These are phyloP conservation scores for Podarcis siculus DNA, from an alignment of 2,797 vertebrate genomes.

Conservation along the genomic window DNA sequence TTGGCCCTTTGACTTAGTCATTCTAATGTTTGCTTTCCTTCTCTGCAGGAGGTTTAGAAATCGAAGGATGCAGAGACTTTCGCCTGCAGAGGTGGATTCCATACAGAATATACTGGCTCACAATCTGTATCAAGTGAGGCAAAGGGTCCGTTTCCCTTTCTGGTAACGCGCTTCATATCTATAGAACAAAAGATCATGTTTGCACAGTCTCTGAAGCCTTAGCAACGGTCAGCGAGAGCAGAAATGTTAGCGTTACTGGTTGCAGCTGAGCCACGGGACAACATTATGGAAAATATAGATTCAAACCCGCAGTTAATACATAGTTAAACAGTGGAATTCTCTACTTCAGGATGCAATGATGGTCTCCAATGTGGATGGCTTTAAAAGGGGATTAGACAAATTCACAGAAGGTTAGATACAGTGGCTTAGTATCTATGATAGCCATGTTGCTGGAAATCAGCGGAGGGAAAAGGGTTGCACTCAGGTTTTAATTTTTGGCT, in stretches of 20 bases:
- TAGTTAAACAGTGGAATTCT: not conserved
- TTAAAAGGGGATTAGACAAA: too few species aligned
- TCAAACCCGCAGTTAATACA: not conserved
- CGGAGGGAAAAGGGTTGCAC: too few species aligned
- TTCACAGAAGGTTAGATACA: too few species aligned
- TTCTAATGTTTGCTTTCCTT: not conserved
- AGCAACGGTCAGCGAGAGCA: accelerated
- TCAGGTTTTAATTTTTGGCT: too few species aligned
- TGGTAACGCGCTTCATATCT: accelerated
- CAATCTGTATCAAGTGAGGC: conserved; percentile 93
- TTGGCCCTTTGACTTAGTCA: conserved; percentile 10
- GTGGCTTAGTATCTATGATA: too few species aligned
- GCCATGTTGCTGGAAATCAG: too few species aligned
- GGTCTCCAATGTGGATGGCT: too few species aligned
- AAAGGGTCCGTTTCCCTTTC: conserved; percentile 79
- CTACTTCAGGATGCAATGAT: too few species aligned
- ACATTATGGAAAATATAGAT: accelerated
- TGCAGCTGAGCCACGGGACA: not conserved
- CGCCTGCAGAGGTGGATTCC: conserved; percentile 82
- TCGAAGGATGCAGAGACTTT: conserved; percentile 71
- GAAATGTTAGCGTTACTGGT: accelerated
- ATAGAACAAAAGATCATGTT: not conserved
- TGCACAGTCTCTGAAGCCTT: not conserved
- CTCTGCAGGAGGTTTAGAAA: conserved; percentile 78
- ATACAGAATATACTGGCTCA: conserved; percentile 90